Percentiles rank a stretch among this genome's conserved stretches.
Evolutionary conservation across 2,113 vertebrate species (phyloP).

Genomic region (Camelus bactrianus): DNA sequence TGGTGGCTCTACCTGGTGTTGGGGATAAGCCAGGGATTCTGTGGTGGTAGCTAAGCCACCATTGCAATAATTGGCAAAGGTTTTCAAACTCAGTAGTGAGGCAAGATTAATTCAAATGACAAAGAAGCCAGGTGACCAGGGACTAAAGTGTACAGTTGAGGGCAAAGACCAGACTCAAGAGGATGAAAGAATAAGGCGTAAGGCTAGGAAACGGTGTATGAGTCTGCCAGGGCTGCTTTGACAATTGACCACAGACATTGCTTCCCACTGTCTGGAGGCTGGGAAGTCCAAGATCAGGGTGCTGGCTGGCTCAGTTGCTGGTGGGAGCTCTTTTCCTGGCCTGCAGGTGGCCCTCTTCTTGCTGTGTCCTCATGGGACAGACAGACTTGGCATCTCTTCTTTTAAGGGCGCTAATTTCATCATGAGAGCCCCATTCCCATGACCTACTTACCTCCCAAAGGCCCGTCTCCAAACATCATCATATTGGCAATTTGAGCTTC

Average conservation of each 20-base stretch:
- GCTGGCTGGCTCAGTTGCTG: background rate
- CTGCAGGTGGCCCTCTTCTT: background rate
- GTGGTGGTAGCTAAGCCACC: background rate
- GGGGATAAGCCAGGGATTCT: background rate
- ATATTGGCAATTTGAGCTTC: background rate
- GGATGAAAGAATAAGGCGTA: rapidly evolving
- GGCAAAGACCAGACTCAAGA: background rate
- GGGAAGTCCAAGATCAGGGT: rapidly evolving
- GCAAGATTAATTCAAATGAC: background rate
- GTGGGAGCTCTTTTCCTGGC: no score
- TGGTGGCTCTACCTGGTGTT: background rate
- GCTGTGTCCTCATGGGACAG: background rate
- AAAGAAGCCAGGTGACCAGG: background rate
- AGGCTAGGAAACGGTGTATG: background rate
- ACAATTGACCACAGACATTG: no score
- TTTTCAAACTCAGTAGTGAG: background rate
- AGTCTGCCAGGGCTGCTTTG: rapidly evolving
- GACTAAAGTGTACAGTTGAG: background rate
- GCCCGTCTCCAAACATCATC: rapidly evolving
- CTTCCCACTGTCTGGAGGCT: background rate
- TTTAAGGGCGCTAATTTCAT: background rate
- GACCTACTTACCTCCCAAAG: rapidly evolving
- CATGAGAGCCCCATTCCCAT: rapidly evolving
- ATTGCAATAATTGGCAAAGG: background rate
- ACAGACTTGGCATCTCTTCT: background rate